These are phyloP conservation scores for Octodonta nipae DNA, from an alignment of 2,888 invertebrate genomes.

Conservation along the genomic window DNA sequence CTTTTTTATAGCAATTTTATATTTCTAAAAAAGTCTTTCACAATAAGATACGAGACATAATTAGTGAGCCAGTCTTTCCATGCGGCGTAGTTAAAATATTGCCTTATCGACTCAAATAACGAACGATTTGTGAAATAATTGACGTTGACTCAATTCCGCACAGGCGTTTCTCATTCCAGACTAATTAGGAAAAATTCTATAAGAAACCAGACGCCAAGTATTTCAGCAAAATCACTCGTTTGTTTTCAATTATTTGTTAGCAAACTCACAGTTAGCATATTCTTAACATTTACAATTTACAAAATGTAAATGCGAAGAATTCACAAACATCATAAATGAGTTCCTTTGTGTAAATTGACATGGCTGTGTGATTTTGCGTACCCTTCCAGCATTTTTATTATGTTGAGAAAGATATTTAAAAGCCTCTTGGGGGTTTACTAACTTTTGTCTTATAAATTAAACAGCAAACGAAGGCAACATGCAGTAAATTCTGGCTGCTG, in stretches of 20 bases:
- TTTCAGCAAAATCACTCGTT: too few relatives aligned
- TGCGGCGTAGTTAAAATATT: too few relatives aligned
- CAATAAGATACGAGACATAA: conserved; percentile 33
- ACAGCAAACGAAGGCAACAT: conserved; percentile 16
- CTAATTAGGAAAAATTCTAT: too few relatives aligned
- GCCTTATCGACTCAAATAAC: too few relatives aligned
- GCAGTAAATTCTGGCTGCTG: too few relatives aligned
- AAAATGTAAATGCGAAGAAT: conserved; percentile 15
- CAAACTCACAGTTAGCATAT: conserved; percentile 28
- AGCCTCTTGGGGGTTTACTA: conserved; percentile 29
- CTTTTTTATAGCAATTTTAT: conserved; percentile 31
- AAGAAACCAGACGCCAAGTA: too few relatives aligned
- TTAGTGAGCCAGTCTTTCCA: conserved; percentile 31
- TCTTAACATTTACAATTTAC: conserved; percentile 11
- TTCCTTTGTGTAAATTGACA: conserved; percentile 17
- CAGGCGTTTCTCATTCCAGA: too few relatives aligned
- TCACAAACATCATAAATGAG: conserved; percentile 18
- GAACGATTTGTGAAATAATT: too few relatives aligned
- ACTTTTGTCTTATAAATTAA: conserved; percentile 16
- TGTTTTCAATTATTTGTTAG: too few relatives aligned
- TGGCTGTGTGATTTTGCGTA: conserved; percentile 25
- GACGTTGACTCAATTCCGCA: too few relatives aligned
- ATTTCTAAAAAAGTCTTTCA: conserved; percentile 37
- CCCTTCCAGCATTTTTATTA: conserved; percentile 33
- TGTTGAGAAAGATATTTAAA: conserved; percentile 23